Percentiles rank a stretch among this genome's conserved stretches.
Conservation (phyloP, 2,797 vertebrate species). For the Mormyrops attenuatus region DNA sequence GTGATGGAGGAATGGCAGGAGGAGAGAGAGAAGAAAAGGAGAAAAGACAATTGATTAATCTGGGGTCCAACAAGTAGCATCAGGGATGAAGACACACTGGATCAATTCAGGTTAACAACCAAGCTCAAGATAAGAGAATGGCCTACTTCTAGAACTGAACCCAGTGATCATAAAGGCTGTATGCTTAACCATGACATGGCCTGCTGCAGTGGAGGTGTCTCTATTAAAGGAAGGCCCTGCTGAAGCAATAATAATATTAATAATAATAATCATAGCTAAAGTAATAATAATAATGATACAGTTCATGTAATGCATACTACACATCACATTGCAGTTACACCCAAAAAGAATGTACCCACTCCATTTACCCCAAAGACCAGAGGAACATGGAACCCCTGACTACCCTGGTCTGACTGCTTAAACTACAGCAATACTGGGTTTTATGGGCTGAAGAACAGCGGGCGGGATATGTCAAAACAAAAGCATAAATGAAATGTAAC, state of each 20-base stretch:
- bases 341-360: not conserved
- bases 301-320: not conserved
- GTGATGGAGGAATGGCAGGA: not conserved
- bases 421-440: not conserved
- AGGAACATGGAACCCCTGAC: not conserved
- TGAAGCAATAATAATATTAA: not conserved
- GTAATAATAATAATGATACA: not conserved
- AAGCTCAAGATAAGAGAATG: not conserved
- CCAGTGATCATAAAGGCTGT: not conserved
- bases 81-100: not conserved
- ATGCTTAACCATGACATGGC: not conserved
- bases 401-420: not conserved
- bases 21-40: not conserved
- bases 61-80: not conserved
- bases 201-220: not conserved
- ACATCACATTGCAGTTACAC: conserved; percentile 5
- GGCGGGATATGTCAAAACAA: not conserved
- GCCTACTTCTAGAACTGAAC: not conserved
- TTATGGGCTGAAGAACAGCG: not conserved
- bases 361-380: not conserved
- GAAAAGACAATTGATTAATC: not conserved
- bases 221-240: not conserved
- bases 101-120: not conserved
- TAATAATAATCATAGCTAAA: not conserved
- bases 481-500: not conserved